These are phyloP conservation scores for Cremastinae sp. DNA, from an alignment of 2,888 invertebrate species.

Conservation along the genomic window DNA sequence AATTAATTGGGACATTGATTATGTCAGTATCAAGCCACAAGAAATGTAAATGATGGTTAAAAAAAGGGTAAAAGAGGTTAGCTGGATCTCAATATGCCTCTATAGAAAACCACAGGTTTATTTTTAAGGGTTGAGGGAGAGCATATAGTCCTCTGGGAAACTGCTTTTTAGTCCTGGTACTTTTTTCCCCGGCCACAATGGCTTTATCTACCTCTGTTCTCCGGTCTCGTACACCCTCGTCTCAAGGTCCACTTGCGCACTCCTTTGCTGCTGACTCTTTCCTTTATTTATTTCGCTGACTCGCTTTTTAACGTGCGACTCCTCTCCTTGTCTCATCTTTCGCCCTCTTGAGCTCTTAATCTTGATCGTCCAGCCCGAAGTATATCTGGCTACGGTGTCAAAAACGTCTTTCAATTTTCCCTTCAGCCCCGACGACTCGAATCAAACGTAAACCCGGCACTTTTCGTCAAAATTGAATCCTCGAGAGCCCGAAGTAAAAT, in stretches of 20 bases:
- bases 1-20: too few relatives aligned
- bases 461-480: too few relatives aligned
- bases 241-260: conserved; percentile 61
- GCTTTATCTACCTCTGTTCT: conserved; percentile 10
- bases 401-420: conserved; percentile 38
- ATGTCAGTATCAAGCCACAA: too few relatives aligned
- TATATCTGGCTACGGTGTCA: conserved; percentile 46
- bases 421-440: background rate
- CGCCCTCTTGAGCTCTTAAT: conserved; percentile 58
- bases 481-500: too few relatives aligned
- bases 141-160: too few relatives aligned
- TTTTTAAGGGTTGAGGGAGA: too few relatives aligned
- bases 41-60: too few relatives aligned
- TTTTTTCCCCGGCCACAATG: conserved; percentile 31
- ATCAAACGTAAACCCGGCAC: too few relatives aligned
- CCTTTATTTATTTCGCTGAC: conserved; percentile 58
- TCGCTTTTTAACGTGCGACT: conserved; percentile 33
- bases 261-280: conserved; percentile 59
- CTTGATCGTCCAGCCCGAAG: conserved; percentile 55
- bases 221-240: conserved; percentile 51
- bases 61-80: too few relatives aligned
- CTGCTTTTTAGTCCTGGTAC: conserved; percentile 33
- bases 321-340: conserved; percentile 42
- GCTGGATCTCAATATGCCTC: too few relatives aligned
- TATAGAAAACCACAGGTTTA: too few relatives aligned